phyloP scores from a whole-genome alignment of 2,888 invertebrate species.

The Horisme vitalbata region DNA sequence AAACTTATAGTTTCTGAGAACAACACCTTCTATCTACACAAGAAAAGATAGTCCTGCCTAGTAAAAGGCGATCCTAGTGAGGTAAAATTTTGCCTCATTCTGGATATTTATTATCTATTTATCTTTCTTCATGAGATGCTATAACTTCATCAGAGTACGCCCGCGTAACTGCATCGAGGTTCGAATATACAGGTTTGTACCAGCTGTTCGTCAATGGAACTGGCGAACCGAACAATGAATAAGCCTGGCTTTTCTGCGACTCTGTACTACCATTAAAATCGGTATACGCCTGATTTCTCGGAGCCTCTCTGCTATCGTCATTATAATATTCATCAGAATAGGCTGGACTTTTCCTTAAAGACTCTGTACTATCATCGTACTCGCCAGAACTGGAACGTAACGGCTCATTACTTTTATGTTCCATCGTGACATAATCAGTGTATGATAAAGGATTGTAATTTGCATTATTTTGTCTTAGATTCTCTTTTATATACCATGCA shows the following conservation, averaged over 20 bases:
- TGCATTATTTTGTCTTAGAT: conserved; percentile 30
- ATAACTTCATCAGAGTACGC: conserved; percentile 8
- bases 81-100: too few species aligned
- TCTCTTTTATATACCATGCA: conserved; percentile 32
- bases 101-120: too few species aligned
- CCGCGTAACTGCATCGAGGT: not conserved
- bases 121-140: conserved; percentile 12
- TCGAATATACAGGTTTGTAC: conserved; percentile 34
- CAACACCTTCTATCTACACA: too few species aligned
- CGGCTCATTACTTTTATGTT: conserved; percentile 18
- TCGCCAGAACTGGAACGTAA: not conserved
- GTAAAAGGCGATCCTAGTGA: too few species aligned
- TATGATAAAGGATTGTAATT: conserved; percentile 28
- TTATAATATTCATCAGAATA: conserved; percentile 4
- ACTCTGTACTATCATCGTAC: conserved; percentile 14
- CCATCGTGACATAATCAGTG: conserved; percentile 18
- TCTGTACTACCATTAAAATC: conserved; percentile 5
- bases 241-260: conserved; percentile 14
- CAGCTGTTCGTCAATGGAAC: conserved; percentile 41
- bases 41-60: too few species aligned
- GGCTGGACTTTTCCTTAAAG: conserved; percentile 1
- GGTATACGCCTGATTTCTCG: not conserved
- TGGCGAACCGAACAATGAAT: conserved; percentile 38
- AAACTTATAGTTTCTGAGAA: too few species aligned
- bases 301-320: conserved; percentile 2